Evolutionary conservation across 1,140 invertebrate species (phyloP), one percentile per base, ranked within the genome.

Genomic region (Scaptomyza graminum): DNA sequence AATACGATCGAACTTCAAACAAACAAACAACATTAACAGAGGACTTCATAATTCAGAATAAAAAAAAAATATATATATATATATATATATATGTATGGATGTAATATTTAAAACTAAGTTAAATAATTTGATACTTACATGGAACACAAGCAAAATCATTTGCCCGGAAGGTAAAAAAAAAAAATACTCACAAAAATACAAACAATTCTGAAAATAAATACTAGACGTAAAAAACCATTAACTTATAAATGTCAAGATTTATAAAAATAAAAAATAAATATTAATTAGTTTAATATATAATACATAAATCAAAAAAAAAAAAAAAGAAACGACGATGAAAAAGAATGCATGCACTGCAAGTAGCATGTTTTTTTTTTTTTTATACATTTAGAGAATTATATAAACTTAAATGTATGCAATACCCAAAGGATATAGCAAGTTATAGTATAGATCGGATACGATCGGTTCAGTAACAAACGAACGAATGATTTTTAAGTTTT

Each of bases 311-410:
- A 39, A 57, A 41, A 44, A 41, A 71, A 63, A 41, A n/a, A 56
- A 63, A 41, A 31, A 7, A 22, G 18, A 22, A 3, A 22, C 9
- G 34, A 37, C 12, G 18, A 22, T 22, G 46, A 44, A 68, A 47
- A 28, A 5, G 28, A 34, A 79, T 43, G 34, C 67, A 75, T 52
- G 70, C 74, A 82, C 82, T 87, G 66, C 74, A 85, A 85, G 81
- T 85, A 67, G 67, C 74, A 50, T 75, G 61, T 60, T 52, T 50
- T 79, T 76, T 52, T 50, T 79, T 76, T 34, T 34, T 34, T 34
- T 75, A 64, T 75, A 60, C 63, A 82, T 75, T 71, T 87, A 87
- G 83, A 67, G 71, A 87, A 87, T 87, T 87, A 77, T 67, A 61
- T 65, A 41, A 34, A 34, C 9, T 34, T 34, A 34, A 34, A 34